Conservation (phyloP, 2,113 vertebrate genomes). For the Xenus cinereus region DNA sequence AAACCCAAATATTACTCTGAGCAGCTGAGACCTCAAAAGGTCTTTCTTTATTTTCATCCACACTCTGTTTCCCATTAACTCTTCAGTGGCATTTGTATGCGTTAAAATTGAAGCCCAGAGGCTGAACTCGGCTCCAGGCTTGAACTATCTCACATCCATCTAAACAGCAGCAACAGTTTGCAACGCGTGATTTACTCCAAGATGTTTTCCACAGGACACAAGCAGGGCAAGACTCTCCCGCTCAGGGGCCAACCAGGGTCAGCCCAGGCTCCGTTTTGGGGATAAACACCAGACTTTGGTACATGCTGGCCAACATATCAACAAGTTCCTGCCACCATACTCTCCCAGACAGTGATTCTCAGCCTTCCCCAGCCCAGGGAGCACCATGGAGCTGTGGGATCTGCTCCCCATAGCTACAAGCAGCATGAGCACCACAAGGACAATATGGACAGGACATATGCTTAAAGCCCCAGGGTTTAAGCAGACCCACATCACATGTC, state of each 20-base stretch:
- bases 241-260: neutral
- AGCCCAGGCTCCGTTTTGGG: neutral
- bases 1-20: slow-evolving; percentile 64
- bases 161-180: neutral
- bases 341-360: neutral
- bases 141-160: slow-evolving; percentile 38
- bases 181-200: neutral
- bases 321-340: neutral
- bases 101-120: neutral
- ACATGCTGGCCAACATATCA: rapidly evolving
- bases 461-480: neutral
- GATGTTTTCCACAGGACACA: neutral
- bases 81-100: neutral
- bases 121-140: neutral
- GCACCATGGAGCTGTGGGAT: neutral
- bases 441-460: neutral
- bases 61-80: slow-evolving; percentile 54
- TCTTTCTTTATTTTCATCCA: slow-evolving; percentile 39
- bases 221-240: neutral
- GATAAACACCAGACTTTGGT: neutral
- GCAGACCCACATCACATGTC: neutral
- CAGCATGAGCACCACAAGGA: neutral
- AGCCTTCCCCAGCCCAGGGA: neutral
- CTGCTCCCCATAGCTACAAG: neutral
- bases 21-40: slow-evolving; percentile 59